Percentiles rank a stretch among this genome's conserved stretches.
Conservation (phyloP, 2,888 invertebrate species). For the Nephrocerus scutellatus region DNA sequence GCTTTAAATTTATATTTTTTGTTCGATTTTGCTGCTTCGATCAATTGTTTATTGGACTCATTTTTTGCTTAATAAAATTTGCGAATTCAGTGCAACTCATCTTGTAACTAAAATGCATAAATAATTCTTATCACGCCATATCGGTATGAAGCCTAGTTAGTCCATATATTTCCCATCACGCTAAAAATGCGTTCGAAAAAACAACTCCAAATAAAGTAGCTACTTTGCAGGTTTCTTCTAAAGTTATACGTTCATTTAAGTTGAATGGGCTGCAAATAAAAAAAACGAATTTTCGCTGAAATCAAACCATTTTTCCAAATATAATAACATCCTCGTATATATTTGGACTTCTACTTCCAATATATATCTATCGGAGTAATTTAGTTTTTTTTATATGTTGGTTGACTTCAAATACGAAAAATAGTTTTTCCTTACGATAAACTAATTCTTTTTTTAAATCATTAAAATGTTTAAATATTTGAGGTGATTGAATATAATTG, state of each 20-base stretch:
- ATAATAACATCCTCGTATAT: slow-evolving; percentile 4
- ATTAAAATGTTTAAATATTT: slow-evolving; percentile 8
- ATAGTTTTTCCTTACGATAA: slow-evolving; percentile 1
- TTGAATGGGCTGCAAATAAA: slow-evolving; percentile 4
- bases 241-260: slow-evolving; percentile 3
- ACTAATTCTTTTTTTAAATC: slow-evolving; percentile 8
- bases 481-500: slow-evolving; percentile 9
- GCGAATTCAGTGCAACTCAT: too few species aligned
- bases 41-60: too few species aligned
- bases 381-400: slow-evolving; percentile 10
- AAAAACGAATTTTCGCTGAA: slow-evolving; percentile 3
- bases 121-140: too few species aligned
- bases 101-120: too few species aligned
- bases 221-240: slow-evolving; percentile 2
- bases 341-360: slow-evolving; percentile 7
- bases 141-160: too few species aligned
- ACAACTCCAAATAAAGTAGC: slow-evolving; percentile 1
- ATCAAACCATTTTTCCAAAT: slow-evolving; percentile 7
- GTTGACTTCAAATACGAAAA: neutral
- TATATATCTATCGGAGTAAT: slow-evolving; percentile 1
- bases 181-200: too few species aligned
- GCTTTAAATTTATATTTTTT: too few species aligned
- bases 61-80: too few species aligned
- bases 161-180: too few species aligned
- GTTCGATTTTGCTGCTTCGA: too few species aligned